Base-by-base conservation (phyloP, 2,113 vertebrate genomes). In the Corvus hawaiiensis region DNA sequence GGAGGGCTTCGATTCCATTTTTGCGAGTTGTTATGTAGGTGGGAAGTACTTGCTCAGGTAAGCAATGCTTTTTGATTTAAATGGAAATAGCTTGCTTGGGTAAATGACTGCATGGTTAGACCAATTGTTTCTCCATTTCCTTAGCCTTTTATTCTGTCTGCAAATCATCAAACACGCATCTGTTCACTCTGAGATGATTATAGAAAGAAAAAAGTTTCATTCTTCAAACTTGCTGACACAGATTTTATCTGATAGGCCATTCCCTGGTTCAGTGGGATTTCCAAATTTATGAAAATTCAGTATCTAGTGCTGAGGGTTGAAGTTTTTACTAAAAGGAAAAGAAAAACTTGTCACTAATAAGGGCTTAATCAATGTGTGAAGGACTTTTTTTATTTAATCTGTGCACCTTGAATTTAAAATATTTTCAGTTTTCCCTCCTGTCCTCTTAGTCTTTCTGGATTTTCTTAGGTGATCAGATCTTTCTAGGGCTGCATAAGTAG, bases 61-160 rank as follows among this genome's bases (percentile, higher is more conserved):
- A 81, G 93, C 68, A 94, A 52, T 59, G 20, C 13, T 80, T 94
- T 91, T 84, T 81, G 32, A 94, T 96, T 93, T 93, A 93, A 87
- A 96, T 92, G 76, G 83, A 96, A 93, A 92, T 94, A 90, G 30
- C 81, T 82, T 92, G 20, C 76, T 81, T 96, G 73, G 37, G 66
- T 89, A 92, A 93, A 91, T 67, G 51, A 67, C 87, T 91, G 27
- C 74, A 67, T 86, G 64, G 63, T 88, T 93, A 90, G 83, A 74
- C 75, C 79, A 83, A 86, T 90, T 95, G 64, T 87, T 85, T 41
- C 49, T 86, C 48, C 39, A 74, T 93, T 95, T 95, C 83, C 89
- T 83, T 52, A 81, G 82, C 39, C 24, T 75, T 94, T 73, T 88
- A 44, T 95, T 94, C 75, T 88, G 78, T 41, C 67, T 67, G 55